phyloP scores from a whole-genome alignment of 2,888 invertebrate species.

The Torymus texanus region DNA sequence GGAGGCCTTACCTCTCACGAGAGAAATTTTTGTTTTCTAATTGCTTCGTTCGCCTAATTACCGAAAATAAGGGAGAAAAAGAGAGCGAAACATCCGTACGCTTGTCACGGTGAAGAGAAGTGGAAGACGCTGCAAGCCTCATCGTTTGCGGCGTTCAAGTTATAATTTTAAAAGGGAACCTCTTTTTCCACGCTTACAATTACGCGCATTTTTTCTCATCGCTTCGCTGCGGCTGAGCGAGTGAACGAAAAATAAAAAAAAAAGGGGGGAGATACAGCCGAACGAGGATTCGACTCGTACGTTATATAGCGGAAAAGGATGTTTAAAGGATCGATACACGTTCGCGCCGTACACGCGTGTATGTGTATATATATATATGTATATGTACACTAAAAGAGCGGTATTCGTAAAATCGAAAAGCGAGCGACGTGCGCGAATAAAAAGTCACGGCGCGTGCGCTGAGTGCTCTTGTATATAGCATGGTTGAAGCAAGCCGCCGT shows the following conservation, averaged over 20 bases:
- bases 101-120: too few species aligned
- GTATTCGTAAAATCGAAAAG: conserved; percentile 24
- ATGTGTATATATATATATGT: too few species aligned
- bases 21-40: conserved; percentile 64
- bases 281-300: not conserved
- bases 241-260: not conserved
- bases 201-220: conserved; percentile 25
- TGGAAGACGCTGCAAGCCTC: not conserved
- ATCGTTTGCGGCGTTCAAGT: not conserved
- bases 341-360: not conserved
- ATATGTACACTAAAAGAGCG: not conserved
- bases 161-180: conserved; percentile 41
- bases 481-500: not conserved
- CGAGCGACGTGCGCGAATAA: conserved; percentile 3
- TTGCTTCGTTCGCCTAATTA: conserved; percentile 62
- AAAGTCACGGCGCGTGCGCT: not conserved
- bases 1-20: conserved; percentile 7
- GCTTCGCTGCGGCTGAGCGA: not conserved
- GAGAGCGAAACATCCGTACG: not conserved
- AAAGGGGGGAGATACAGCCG: not conserved
- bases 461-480: not conserved
- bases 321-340: not conserved
- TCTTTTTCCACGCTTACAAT: conserved; percentile 41
- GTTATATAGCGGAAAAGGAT: not conserved
- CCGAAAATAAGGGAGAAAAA: conserved; percentile 51